Base-by-base conservation (phyloP, 2,888 invertebrate genomes). In the Scaptomyza flava region DNA sequence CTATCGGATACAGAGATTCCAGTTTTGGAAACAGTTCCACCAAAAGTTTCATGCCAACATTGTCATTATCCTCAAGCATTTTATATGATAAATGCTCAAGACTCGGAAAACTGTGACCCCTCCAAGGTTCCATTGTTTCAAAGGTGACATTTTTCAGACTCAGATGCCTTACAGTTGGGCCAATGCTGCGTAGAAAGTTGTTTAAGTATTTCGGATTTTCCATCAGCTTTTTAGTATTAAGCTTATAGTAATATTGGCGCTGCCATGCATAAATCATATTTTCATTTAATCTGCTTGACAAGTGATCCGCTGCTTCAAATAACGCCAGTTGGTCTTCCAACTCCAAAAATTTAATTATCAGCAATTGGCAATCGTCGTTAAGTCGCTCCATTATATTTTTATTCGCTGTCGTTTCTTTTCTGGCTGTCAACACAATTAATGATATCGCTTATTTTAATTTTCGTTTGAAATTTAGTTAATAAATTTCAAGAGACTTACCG, bases 361-460 rank as follows among this genome's bases (percentile, higher is more conserved):
- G n/a, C 30, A 62, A 36, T 17, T 72, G 64, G 7, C 65, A 65
- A 41, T 65, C 65, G 43, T 76, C 71, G 42, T 48, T 76, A 0
- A 72, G 45, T 3, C 5, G 2, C 2, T 70, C 47, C 8, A 75
- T 23, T 23, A 23, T 23, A 4, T 23, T 23, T 23, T 23, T 4
- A 27, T 41, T 41, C 8, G 38, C 9, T 34, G 23, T 2, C 5
- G 11, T 31, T 20, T 11, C 5, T 23, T 12, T 4, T 11, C 14
- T 20, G 9, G 30, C 30, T 36, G 9, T 2, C 30, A 30, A 33
- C 47, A 33, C 9, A 30, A 33, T 14, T 30, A 30, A 36, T 43
- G 14, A 45, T 64, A 41, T 33, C 53, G 31, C 5, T 23, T n/a
- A 41, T 8, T 52, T 52, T 20, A 23, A 20, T 31, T 31, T 31